Evolutionary conservation across 2,797 vertebrate genomes (phyloP), one percentile per base, ranked within the genome.

Genomic region (Bovichtus diacanthus): DNA sequence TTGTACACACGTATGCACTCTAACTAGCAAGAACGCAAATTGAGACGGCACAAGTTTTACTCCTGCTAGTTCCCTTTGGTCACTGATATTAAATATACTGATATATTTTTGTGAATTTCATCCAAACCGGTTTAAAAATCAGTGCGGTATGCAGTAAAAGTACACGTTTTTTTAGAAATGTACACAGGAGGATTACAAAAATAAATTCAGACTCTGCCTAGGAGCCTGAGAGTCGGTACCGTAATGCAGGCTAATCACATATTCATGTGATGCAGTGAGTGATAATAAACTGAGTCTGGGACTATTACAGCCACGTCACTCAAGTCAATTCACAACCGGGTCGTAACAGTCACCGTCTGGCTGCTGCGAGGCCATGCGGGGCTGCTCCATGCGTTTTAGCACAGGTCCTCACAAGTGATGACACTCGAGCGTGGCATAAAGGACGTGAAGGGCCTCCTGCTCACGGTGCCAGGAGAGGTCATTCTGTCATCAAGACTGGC

Each of bases 401-500:
- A 18, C 64, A 53, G 68, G 63, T 36, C 80, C 76, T 80, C 68
- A 46, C 47, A 56, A 53, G 64, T 38, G 74, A 81, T 81, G 79
- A 78, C 83, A 80, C 75, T 85, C 55, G 51, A 86, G 77, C 18
- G 39, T 18, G 65, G 64, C 63, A 59, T 84, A 51, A 76, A 81
- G 76, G 83, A 18, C 3, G 18, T 15, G 74, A 74, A 55, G 77
- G 77, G 69, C 43, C 78, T 74, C 61, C 55, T 13, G 21, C 86
- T 79, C 71, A 2, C 72, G 1, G 41, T 3, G 81, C 83, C 87
- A 84, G 74, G 65, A 84, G 75, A 80, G 87, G 83, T 85, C 84
- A 66, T 82, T 76, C 61, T 75, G 76, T 63, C 77, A 63, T 61
- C 38, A 16, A 25, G 9, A 41, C 18, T 56, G 39, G 49, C 80